Evolutionary conservation across 2,113 vertebrate species (phyloP).

Genomic region (human (Homo sapiens)): GRCh38 chr14:38906501-38907000

Average conservation of each 20-base stretch:
- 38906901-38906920: neutral
- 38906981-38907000: neutral
- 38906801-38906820: neutral
- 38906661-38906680: neutral
- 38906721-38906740: neutral
- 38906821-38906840: neutral
- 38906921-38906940: neutral
- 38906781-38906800: slow-evolving; percentile 18
- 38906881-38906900: neutral
- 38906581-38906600: neutral
- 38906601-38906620: neutral
- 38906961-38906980: neutral
- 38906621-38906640: neutral
- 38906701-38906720: neutral
- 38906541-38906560: neutral
- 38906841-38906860: neutral
- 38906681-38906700: neutral
- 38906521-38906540: slow-evolving; percentile 12
- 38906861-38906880: neutral
- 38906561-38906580: neutral
- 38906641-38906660: neutral
- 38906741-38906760: slow-evolving; percentile 14
- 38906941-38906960: neutral
- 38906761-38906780: neutral
- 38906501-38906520: slow-evolving; percentile 11